These are phyloP conservation scores for Apostichopus californicus DNA, from an alignment of 35 echinoderm and acorn worm species.

Conservation along the genomic window DNA sequence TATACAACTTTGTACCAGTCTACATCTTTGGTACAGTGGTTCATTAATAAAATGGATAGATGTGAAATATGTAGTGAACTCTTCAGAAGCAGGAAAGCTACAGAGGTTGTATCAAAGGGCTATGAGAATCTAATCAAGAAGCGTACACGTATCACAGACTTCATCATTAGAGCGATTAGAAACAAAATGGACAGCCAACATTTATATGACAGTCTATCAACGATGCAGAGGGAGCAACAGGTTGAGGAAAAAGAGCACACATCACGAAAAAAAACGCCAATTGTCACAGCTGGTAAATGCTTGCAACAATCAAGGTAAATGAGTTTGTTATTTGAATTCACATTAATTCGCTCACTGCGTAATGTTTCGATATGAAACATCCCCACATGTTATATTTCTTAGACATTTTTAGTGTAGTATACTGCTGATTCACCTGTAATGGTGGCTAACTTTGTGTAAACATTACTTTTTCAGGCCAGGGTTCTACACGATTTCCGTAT, in stretches of 20 bases:
- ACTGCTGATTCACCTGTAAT: neutral
- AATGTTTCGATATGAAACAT: neutral
- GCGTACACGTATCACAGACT: conserved; percentile 23
- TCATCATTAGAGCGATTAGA: neutral
- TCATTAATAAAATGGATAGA: neutral
- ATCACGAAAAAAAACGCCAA: conserved; percentile 10
- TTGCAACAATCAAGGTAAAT: neutral
- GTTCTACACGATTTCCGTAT: conserved; percentile 49
- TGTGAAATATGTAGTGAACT: neutral
- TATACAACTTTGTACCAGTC: neutral
- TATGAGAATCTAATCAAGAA: conserved; percentile 52
- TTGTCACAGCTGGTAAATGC: conserved; percentile 13
- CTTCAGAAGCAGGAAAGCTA: conserved; percentile 34
- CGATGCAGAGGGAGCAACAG: conserved; percentile 26
- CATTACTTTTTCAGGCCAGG: conserved; percentile 36
- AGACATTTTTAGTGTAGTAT: neutral
- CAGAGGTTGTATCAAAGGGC: conserved; percentile 45
- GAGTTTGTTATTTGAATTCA: neutral
- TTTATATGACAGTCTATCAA: conserved; percentile 27
- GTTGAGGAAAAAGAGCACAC: conserved; percentile 10
- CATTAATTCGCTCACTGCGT: neutral
- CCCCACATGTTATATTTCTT: neutral
- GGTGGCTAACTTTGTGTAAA: neutral
- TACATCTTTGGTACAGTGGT: neutral
- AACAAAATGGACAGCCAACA: conserved; percentile 41